Evolutionary conservation across 2,113 vertebrate species (phyloP).

Genomic region (Pimephales promelas): DNA sequence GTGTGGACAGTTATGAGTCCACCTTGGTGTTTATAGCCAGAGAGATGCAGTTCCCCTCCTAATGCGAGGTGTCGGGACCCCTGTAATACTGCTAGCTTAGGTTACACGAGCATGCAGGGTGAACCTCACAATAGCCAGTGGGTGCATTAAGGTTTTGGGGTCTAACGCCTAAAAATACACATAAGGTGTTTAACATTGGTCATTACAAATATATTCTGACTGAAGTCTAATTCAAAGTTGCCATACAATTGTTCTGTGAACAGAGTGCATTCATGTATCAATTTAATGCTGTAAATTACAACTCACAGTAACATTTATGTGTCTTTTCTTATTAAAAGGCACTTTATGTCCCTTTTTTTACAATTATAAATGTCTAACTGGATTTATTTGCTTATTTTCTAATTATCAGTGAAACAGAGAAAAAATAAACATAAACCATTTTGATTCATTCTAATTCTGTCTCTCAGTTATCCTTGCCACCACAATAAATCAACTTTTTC

Average conservation of each 20-base stretch:
- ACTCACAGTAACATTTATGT: not conserved
- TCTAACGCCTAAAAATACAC: not conserved
- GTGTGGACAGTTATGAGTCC: constrained; percentile 74
- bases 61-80: constrained; percentile 72
- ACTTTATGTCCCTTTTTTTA: not conserved
- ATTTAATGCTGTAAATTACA: not conserved
- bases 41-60: constrained; percentile 71
- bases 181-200: not conserved
- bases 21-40: constrained; percentile 73
- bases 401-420: too few species aligned
- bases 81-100: constrained; percentile 71
- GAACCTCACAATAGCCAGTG: constrained; percentile 20
- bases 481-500: not conserved
- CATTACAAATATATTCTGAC: not conserved
- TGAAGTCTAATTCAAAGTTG: not conserved
- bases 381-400: too few species aligned
- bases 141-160: not conserved
- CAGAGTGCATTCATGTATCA: not conserved
- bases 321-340: not conserved
- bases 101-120: constrained; percentile 73
- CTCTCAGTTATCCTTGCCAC: too few species aligned
- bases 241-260: not conserved
- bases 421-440: too few species aligned
- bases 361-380: too few species aligned
- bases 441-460: not conserved